phyloP scores from a whole-genome alignment of 2,888 invertebrate species.

The Stenchaetothrips biformis region DNA sequence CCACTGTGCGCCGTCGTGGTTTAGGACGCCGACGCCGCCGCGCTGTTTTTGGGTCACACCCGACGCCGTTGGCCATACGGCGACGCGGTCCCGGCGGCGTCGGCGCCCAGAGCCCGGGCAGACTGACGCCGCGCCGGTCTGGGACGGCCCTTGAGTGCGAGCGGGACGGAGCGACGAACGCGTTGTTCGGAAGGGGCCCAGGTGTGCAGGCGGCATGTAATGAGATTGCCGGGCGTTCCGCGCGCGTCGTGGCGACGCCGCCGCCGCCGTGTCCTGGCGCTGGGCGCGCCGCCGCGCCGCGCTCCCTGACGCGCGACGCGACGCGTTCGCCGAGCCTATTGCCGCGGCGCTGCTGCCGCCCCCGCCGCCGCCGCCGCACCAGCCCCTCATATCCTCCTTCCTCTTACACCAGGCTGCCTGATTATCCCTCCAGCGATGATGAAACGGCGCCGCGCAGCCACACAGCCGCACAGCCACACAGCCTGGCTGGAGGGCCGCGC shows the following conservation, averaged over 20 bases:
- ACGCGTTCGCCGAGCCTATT: background rate
- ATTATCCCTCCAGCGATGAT: background rate
- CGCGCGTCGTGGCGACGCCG: background rate
- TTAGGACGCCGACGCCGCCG: no score
- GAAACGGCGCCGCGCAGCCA: background rate
- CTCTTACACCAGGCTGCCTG: background rate
- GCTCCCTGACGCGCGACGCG: background rate
- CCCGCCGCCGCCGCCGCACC: background rate
- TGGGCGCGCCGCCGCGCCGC: background rate
- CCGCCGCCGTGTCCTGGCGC: background rate
- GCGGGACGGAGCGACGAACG: background rate
- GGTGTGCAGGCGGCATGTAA: constrained; percentile 15
- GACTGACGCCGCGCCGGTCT: no score
- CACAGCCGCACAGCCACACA: no score
- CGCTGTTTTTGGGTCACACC: no score
- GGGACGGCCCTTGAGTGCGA: no score
- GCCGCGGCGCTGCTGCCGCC: background rate
- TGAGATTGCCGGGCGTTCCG: background rate
- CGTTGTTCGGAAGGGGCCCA: background rate
- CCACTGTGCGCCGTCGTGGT: no score
- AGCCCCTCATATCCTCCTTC: background rate
- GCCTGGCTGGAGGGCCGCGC: no score
- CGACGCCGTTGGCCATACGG: no score
- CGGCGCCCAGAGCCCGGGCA: no score
- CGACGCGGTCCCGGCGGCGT: no score